Evolutionary conservation across 2,797 vertebrate genomes (phyloP).

Genomic region (Hafferia zeledoni): DNA sequence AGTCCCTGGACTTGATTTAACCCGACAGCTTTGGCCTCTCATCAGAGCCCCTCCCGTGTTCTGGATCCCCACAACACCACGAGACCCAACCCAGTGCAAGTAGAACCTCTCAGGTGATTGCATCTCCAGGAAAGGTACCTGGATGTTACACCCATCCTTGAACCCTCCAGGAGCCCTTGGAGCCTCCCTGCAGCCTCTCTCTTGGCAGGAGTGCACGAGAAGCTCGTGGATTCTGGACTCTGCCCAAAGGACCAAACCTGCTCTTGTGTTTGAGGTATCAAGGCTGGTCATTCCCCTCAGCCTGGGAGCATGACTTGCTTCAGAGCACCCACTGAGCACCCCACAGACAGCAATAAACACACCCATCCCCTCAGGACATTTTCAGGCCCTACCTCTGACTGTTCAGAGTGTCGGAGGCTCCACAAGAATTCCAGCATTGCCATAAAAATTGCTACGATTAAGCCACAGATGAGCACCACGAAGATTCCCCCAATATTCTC

Average conservation of each 20-base stretch:
- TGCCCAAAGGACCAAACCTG: neutral
- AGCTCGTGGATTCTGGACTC: neutral
- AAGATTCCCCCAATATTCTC: constrained; percentile 99
- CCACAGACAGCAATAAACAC: neutral
- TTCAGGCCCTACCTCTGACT: constrained; percentile 90
- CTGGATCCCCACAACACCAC: neutral
- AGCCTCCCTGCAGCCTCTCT: neutral
- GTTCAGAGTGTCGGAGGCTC: constrained; percentile 92
- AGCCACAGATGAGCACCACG: constrained; percentile 97
- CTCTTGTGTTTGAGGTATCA: neutral
- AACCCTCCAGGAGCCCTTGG: neutral
- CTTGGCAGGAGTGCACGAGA: fast-evolving
- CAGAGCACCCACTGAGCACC: neutral
- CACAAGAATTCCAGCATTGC: constrained; percentile 98
- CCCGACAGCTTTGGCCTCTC: neutral
- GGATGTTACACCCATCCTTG: neutral
- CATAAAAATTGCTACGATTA: constrained; percentile 98
- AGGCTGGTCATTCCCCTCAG: neutral
- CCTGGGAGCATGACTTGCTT: neutral
- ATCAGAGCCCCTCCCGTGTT: neutral
- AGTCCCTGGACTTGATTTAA: neutral
- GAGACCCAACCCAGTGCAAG: neutral
- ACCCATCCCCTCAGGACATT: neutral
- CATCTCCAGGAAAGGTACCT: neutral
- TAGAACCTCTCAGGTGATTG: neutral